Conservation (phyloP, 1,140 invertebrate species). For the Platorchestia sp. region DNA sequence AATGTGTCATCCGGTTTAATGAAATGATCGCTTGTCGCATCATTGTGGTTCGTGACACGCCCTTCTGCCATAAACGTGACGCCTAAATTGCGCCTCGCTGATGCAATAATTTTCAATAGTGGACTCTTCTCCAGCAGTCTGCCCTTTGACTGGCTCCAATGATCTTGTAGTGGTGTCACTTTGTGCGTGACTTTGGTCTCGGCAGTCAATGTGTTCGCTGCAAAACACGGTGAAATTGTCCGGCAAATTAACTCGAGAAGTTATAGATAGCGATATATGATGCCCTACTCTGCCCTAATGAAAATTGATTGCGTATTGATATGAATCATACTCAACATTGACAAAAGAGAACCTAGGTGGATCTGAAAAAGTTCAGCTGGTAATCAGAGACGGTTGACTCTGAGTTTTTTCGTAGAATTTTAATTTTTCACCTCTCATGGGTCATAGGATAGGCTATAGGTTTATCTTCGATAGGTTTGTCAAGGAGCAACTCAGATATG, state of each 20-base stretch:
- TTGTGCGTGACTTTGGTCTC: conserved; percentile 14
- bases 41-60: conserved; percentile 17
- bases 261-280: neutral
- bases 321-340: neutral
- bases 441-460: too few species aligned
- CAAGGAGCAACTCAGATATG: too few species aligned
- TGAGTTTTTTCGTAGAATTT: neutral
- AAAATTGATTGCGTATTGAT: neutral
- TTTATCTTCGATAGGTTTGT: too few species aligned
- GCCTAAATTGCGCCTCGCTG: conserved; percentile 33
- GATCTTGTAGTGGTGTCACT: neutral
- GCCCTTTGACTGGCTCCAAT: neutral
- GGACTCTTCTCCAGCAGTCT: neutral
- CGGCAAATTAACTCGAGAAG: neutral
- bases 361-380: too few species aligned
- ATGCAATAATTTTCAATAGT: conserved; percentile 14
- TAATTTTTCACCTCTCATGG: too few species aligned
- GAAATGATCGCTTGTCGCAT: conserved; percentile 14
- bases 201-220: neutral
- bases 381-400: neutral
- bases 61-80: conserved; percentile 32
- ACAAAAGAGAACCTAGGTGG: neutral
- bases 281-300: neutral
- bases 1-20: neutral
- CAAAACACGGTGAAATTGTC: neutral